Evolutionary conservation across 1,140 invertebrate species (phyloP).

Genomic region (Panagrolaimus sp.): DNA sequence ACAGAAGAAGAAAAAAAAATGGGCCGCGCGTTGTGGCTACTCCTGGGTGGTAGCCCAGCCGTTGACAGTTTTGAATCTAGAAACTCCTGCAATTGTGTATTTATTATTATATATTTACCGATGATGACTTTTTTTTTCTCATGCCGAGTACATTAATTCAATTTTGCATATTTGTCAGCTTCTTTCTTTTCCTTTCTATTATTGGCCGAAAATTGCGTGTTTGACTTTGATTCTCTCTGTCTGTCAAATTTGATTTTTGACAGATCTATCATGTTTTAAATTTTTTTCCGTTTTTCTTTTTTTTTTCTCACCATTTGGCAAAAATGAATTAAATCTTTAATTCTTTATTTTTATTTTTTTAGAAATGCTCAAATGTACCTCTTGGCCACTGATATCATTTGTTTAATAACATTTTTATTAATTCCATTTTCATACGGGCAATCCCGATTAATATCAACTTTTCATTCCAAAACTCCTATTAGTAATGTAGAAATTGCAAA

Average conservation of each 20-base stretch:
- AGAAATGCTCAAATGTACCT: conserved; percentile 19
- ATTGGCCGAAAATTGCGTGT: neutral
- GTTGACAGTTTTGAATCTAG: too few species aligned
- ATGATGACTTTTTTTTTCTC: too few species aligned
- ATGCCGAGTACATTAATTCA: conserved; percentile 15
- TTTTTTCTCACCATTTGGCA: neutral
- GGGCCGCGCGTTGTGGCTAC: neutral
- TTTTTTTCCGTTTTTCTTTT: neutral
- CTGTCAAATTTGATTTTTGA: conserved; percentile 11
- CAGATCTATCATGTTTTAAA: conserved; percentile 12
- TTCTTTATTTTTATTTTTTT: neutral
- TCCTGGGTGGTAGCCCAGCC: too few species aligned
- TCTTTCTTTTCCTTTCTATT: neutral
- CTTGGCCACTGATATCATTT: conserved; percentile 14
- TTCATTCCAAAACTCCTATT: conserved; percentile 31
- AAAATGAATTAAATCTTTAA: conserved; percentile 2
- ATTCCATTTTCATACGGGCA: neutral
- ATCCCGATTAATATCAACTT: conserved; percentile 21
- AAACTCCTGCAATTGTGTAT: too few species aligned
- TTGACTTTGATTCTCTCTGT: neutral
- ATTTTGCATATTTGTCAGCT: conserved; percentile 16
- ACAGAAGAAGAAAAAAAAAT: neutral
- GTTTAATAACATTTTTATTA: conserved; percentile 12
- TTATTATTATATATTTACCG: too few species aligned
- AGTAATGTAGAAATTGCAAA: conserved; percentile 43